These are phyloP conservation scores for Alloscopus bannaensis DNA, from an alignment of 2,888 invertebrate species.

Conservation along the genomic window DNA sequence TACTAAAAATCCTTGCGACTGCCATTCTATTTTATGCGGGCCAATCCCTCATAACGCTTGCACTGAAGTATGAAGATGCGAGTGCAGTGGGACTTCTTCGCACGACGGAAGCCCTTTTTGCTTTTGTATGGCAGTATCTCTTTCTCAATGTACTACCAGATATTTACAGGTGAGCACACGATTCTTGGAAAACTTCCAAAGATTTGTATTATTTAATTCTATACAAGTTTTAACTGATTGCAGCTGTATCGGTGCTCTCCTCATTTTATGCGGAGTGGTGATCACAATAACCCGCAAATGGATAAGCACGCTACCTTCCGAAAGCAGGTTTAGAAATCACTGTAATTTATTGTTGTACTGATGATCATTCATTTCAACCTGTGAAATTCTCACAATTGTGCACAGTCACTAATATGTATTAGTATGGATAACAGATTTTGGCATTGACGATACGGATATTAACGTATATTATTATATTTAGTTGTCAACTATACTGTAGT, in stretches of 20 bases:
- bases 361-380: no score
- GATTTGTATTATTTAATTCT: no score
- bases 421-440: no score
- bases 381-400: no score
- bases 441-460: no score
- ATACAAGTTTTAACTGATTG: no score
- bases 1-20: constrained; percentile 17
- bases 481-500: no score
- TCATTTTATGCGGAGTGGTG: constrained; percentile 46
- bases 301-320: constrained; percentile 13
- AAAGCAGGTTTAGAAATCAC: neutral
- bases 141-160: constrained; percentile 63
- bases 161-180: constrained; percentile 64
- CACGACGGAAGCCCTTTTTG: constrained; percentile 58
- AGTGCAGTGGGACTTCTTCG: constrained; percentile 55
- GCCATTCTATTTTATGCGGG: constrained; percentile 48
- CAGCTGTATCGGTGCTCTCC: constrained; percentile 41
- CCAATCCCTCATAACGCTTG: constrained; percentile 48
- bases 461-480: no score
- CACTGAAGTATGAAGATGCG: constrained; percentile 55
- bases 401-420: no score
- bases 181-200: no score
- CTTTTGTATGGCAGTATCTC: constrained; percentile 63
- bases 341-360: constrained; percentile 15
- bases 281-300: constrained; percentile 45